Conservation (phyloP, 2,888 invertebrate genomes). For the Stegana nigrithorax region DNA sequence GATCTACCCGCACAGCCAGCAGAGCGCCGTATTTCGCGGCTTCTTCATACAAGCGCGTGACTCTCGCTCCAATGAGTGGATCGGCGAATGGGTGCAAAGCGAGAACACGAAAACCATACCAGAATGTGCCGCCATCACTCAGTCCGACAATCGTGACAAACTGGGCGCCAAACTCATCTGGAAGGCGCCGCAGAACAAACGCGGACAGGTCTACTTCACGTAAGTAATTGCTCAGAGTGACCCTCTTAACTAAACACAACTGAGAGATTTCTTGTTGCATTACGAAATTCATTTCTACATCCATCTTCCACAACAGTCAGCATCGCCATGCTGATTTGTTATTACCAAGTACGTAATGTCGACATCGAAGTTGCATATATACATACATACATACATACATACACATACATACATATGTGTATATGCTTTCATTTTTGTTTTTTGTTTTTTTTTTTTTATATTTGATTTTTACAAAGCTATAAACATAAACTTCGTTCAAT, state of each 20-base stretch:
- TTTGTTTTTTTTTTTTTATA: background rate
- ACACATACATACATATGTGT: too few species aligned
- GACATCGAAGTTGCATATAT: too few species aligned
- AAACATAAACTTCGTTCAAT: background rate
- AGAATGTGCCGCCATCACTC: constrained; percentile 84
- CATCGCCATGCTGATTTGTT: background rate
- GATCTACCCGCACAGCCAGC: constrained; percentile 54
- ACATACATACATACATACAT: too few species aligned
- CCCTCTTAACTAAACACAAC: too few species aligned
- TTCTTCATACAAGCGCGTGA: constrained; percentile 87
- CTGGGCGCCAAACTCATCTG: constrained; percentile 79
- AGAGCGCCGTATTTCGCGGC: constrained; percentile 77
- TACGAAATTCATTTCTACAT: constrained; percentile 11
- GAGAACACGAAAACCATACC: constrained; percentile 82
- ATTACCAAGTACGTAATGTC: constrained; percentile 7
- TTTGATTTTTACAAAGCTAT: background rate
- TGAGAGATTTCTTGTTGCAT: too few species aligned
- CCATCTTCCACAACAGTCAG: background rate
- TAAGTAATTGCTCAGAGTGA: too few species aligned
- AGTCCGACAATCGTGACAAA: constrained; percentile 81
- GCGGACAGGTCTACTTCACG: constrained; percentile 84
- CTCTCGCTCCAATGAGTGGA: constrained; percentile 78
- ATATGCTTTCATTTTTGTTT: too few species aligned
- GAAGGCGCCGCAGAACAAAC: constrained; percentile 77
- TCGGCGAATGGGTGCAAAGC: constrained; percentile 79